phyloP scores from a whole-genome alignment of 2,113 vertebrate species.

The Anas platyrhynchos region DNA sequence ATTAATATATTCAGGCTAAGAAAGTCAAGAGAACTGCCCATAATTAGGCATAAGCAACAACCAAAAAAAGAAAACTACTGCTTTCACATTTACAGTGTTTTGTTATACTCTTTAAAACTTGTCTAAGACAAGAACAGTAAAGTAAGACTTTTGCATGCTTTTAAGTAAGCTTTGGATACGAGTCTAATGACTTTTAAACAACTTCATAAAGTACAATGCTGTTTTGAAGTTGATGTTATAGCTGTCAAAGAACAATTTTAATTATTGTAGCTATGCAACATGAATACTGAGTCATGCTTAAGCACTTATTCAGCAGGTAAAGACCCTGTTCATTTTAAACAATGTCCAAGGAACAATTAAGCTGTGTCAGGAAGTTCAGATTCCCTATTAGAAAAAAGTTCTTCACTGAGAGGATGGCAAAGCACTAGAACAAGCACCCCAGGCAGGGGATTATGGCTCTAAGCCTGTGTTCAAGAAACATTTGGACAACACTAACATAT shows the following conservation, averaged over 20 bases:
- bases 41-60: neutral
- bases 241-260: neutral
- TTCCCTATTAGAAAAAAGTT: neutral
- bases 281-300: neutral
- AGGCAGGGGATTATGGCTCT: neutral
- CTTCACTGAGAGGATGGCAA: neutral
- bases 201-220: neutral
- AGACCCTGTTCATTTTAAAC: neutral
- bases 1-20: neutral
- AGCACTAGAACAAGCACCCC: neutral
- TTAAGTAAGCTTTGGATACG: neutral
- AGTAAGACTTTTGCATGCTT: neutral
- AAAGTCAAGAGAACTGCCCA: neutral
- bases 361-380: neutral
- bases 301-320: neutral
- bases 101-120: neutral
- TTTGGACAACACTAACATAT: neutral
- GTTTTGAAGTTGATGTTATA: neutral
- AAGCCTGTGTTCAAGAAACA: neutral
- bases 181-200: neutral
- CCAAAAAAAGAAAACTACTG: neutral
- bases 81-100: neutral
- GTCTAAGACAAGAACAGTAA: neutral
- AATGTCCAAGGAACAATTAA: neutral
- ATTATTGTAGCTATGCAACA: neutral